These are phyloP conservation scores for Rhagonycha fulva DNA, from an alignment of 2,888 invertebrate species.

Conservation along the genomic window DNA sequence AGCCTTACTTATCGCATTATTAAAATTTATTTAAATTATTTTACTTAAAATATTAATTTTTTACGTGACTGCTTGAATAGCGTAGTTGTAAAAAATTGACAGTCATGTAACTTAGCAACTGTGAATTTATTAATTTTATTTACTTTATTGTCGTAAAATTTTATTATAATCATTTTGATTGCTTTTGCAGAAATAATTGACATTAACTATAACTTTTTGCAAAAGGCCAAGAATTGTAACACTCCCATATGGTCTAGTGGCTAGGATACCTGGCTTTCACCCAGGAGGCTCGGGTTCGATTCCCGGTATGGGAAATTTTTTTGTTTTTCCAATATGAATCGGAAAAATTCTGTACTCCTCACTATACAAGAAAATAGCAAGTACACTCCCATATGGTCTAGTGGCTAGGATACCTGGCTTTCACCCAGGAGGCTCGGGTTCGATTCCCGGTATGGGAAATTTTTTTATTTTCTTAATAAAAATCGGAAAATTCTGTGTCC, in stretches of 20 bases:
- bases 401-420: constrained; percentile 75
- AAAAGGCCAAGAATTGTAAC: too few species aligned
- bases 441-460: constrained; percentile 72
- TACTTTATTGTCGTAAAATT: not conserved
- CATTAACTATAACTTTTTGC: too few species aligned
- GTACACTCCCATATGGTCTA: constrained; percentile 58
- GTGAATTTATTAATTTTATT: not conserved
- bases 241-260: constrained; percentile 64
- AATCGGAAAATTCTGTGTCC: too few species aligned
- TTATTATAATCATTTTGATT: not conserved
- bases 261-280: constrained; percentile 75
- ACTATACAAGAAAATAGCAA: too few species aligned
- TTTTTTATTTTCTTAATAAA: constrained; percentile 36
- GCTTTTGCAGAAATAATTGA: too few species aligned
- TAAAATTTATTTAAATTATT: not conserved
- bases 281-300: constrained; percentile 77
- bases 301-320: constrained; percentile 67
- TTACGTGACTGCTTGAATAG: not conserved
- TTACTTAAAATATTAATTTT: not conserved
- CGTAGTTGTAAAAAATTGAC: not conserved
- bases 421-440: constrained; percentile 76
- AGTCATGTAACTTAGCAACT: not conserved
- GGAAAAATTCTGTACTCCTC: too few species aligned
- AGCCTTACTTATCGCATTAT: not conserved
- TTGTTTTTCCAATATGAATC: constrained; percentile 16